Evolutionary conservation across 2,113 vertebrate species (phyloP), one percentile per base, ranked within the genome.

Genomic region (Malurus elegans): DNA sequence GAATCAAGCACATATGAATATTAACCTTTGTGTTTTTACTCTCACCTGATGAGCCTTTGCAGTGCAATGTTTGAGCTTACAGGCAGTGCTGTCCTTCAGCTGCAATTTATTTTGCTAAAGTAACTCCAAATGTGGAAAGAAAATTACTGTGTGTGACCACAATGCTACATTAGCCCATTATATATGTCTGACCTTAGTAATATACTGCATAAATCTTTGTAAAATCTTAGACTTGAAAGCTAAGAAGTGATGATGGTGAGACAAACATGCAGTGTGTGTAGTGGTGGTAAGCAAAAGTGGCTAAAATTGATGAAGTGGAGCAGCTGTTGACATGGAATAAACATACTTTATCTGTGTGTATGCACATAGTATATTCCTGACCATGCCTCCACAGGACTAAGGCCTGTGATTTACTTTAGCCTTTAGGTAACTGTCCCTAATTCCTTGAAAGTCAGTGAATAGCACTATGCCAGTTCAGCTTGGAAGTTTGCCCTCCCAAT

Each of bases 291-390:
- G 45, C n/a, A 21, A 9, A 72, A 57, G 31, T n/a, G 19, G 10
- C n/a, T 64, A 56, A 40, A 85, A 44, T 18, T 53, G 40, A 6
- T 81, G 54, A 80, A 32, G 11, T 69, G 47, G 44, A 74, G 10
- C 0, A 4, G 47, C 18, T 54, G 12, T 34, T 88, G 47, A 7
- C 40, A 17, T 45, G 29, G 17, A 72, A 12, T 34, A 25, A 65
- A 45, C 42, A 45, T 53, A 10, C 18, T 83, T 57, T 32, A 23
- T 34, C 6, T 6, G 0, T n/a, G 8, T n/a, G 7, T 66, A 8
- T 71, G 31, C 13, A 18, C 26, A 4, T 9, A 7, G 18, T 32
- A 3, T 32, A 8, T 42, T 40, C 13, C 32, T 1, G 3, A 5
- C 20, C 2, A 2, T 44, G 31, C 19, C 45, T 83, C 12, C 5